These are phyloP conservation scores for Epinotia nisella DNA, from an alignment of 2,888 invertebrate species.

Conservation along the genomic window DNA sequence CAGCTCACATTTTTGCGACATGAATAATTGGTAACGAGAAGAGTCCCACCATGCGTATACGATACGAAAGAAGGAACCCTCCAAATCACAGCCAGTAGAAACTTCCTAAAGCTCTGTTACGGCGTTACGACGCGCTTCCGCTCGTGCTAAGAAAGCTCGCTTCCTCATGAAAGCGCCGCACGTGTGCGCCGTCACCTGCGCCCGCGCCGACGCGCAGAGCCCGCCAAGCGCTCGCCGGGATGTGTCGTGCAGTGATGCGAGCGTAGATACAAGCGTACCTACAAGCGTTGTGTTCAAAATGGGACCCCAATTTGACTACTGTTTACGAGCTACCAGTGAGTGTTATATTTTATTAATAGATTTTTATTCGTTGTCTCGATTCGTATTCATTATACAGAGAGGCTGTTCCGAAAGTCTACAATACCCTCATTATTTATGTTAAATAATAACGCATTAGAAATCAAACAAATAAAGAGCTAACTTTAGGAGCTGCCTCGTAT, in stretches of 20 bases:
- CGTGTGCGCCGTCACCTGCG: conserved; percentile 79
- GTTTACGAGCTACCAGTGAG: conserved; percentile 80
- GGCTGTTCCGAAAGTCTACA: background rate
- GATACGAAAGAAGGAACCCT: conserved; percentile 32
- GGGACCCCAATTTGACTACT: conserved; percentile 83
- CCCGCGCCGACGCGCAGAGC: conserved; percentile 64
- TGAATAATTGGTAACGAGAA: conserved; percentile 2
- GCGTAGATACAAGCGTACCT: conserved; percentile 50
- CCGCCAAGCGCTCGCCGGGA: conserved; percentile 74
- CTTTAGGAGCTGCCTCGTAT: background rate
- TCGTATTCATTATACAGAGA: background rate
- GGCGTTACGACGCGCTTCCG: conserved; percentile 58
- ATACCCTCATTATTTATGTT: background rate
- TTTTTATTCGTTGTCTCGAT: background rate
- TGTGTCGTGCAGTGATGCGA: conserved; percentile 75
- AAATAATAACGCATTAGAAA: background rate
- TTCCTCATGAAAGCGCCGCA: conserved; percentile 74
- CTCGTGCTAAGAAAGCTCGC: conserved; percentile 66
- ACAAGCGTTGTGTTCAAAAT: conserved; percentile 55
- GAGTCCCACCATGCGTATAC: background rate
- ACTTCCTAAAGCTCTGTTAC: conserved; percentile 29
- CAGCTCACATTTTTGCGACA: background rate
- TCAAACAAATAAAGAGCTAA: background rate
- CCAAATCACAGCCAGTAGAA: conserved; percentile 9
- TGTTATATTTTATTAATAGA: conserved; percentile 46